Percentiles rank a stretch among this genome's conserved stretches.
Conservation (phyloP, 2,797 vertebrate genomes). For the Limosa lapponica region DNA sequence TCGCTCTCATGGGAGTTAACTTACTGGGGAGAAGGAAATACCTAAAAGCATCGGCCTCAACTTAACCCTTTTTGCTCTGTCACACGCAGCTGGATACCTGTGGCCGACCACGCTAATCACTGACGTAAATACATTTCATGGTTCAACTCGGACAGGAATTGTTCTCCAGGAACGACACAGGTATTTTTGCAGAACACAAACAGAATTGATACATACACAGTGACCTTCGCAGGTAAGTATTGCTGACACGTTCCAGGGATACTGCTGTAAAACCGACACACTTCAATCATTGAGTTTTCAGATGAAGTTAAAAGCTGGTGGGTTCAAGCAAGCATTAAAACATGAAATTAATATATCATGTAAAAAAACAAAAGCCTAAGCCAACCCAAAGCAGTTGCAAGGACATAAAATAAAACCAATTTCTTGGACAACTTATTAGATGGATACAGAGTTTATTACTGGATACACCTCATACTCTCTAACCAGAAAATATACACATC, state of each 20-base stretch:
- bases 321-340: constrained; percentile 4
- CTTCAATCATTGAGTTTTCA: not conserved
- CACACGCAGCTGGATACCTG: not conserved
- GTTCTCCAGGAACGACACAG: not conserved
- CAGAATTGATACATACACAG: not conserved
- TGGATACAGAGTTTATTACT: not conserved
- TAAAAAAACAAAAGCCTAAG: not conserved
- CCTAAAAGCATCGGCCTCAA: constrained; percentile 47
- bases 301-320: not conserved
- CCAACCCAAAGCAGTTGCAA: not conserved
- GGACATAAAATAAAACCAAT: not conserved
- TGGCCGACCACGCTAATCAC: not conserved
- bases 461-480: not conserved
- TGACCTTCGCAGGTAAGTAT: not conserved
- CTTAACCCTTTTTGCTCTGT: constrained; percentile 32
- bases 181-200: not conserved
- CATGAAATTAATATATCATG: not conserved
- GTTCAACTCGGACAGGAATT: not conserved
- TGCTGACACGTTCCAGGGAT: not conserved
- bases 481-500: not conserved
- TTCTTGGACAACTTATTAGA: not conserved
- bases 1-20: constrained; percentile 31
- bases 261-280: not conserved
- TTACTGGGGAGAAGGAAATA: constrained; percentile 36
- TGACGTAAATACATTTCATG: not conserved